Evolutionary conservation across 1,140 invertebrate genomes (phyloP).

Genomic region (Anoplophora glabripennis): DNA sequence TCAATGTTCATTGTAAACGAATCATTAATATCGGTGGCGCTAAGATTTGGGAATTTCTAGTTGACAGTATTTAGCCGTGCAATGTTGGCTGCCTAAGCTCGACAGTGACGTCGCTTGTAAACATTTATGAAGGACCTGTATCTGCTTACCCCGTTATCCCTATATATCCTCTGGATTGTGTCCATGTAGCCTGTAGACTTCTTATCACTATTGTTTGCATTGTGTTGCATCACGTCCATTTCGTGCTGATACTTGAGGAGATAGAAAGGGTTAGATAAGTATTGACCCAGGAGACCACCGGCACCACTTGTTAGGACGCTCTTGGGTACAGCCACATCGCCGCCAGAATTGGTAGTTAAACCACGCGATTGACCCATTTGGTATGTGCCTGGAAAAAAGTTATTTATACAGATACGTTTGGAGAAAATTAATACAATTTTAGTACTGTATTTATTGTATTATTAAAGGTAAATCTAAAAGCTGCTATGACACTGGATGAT

Average conservation of each 20-base stretch:
- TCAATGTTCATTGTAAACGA: no score
- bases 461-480: no score
- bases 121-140: no score
- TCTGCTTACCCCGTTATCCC: constrained; percentile 22
- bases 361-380: constrained; percentile 44
- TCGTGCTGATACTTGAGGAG: constrained; percentile 82
- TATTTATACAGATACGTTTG: no score
- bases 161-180: constrained; percentile 18
- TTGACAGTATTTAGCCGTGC: no score
- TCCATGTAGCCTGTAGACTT: constrained; percentile 9
- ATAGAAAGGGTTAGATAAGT: constrained; percentile 77
- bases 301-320: constrained; percentile 67
- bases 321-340: constrained; percentile 64
- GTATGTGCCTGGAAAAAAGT: constrained; percentile 26
- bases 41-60: no score
- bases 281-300: constrained; percentile 71
- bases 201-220: constrained; percentile 7
- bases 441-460: no score
- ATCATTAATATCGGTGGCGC: no score
- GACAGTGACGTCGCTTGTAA: no score
- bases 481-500: no score
- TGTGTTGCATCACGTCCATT: constrained; percentile 58
- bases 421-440: no score
- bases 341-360: constrained; percentile 65
- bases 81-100: no score